Conservation (phyloP, 2,888 invertebrate species). For the Lucinisca nassula region DNA sequence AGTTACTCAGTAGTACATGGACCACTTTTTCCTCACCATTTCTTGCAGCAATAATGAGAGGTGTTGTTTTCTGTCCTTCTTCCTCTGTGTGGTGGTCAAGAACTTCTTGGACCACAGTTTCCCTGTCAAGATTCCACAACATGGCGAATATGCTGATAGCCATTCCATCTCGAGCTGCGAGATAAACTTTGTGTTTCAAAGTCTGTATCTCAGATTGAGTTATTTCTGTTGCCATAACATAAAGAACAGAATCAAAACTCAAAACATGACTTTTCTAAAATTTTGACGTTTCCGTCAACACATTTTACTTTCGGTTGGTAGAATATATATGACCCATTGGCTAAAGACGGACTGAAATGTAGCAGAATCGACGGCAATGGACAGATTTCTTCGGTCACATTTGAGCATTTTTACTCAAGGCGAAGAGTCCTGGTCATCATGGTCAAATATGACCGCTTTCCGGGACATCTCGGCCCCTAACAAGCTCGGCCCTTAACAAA, state of each 20-base stretch:
- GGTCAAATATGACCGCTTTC: too few relatives aligned
- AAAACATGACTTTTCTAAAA: not conserved
- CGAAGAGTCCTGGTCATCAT: too few relatives aligned
- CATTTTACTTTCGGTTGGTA: not conserved
- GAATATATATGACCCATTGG: too few relatives aligned
- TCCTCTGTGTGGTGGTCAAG: constrained; percentile 94
- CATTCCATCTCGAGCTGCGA: constrained; percentile 94
- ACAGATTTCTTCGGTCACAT: too few relatives aligned
- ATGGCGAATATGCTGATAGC: constrained; percentile 93
- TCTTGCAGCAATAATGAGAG: constrained; percentile 95
- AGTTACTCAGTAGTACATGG: constrained; percentile 94
- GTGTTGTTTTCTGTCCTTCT: constrained; percentile 95
- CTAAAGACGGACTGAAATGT: too few relatives aligned
- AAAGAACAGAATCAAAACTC: not conserved
- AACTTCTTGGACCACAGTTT: constrained; percentile 90
- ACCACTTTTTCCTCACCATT: constrained; percentile 95
- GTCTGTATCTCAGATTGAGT: constrained; percentile 70
- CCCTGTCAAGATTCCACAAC: constrained; percentile 91
- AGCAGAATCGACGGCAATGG: too few relatives aligned
- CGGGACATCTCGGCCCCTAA: too few relatives aligned
- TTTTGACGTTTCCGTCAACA: not conserved
- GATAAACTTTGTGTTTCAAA: constrained; percentile 80
- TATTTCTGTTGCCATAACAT: constrained; percentile 72
- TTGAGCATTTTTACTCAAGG: too few relatives aligned
- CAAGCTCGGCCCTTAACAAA: too few relatives aligned